Evolutionary conservation across 2,797 vertebrate species (phyloP), one percentile per base, ranked within the genome.

Genomic region (Cossypha polioptera): DNA sequence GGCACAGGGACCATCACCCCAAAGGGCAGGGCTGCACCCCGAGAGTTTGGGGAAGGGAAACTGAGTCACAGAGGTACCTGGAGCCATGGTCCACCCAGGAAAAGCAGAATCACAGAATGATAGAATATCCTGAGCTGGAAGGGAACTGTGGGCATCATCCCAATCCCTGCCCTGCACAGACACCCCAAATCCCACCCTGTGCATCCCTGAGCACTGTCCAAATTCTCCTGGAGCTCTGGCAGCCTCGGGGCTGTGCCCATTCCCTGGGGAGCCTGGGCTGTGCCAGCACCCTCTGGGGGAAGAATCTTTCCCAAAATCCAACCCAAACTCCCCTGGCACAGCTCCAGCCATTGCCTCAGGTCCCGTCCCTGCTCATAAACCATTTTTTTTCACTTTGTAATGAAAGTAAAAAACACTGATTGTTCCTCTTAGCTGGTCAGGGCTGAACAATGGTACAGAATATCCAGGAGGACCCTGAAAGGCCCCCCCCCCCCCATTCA

Each of bases 261-360:
- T 67, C 47, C 53, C 76, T 74, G 75, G 53, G 20, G 5, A 79
- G n/a, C 59, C 51, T 73, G 76, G 1, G 19, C 61, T 53, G 61
- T 74, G 86, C 61, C 29, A 66, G 29, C 21, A 59, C 35, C 17
- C 8, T 73, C 61, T 59, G 40, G 20, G 43, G 21, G 7, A 35
- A 19, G 24, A 61, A 3, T 3, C 7, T 67, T 8, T 7, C 53
- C 53, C 25, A 3, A 47, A 0, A 1, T 6, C 38, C 45, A 40
- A 0, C 12, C 35, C 3, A 1, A 36, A 0, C 16, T 0, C 0
- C 25, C 12, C 47, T 74, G 33, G 0, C 54, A 1, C 21, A 54
- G 17, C 48, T 13, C 48, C 69, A 61, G 16, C 21, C 1, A 0
- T 2, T 61, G 15, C 36, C 21, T 47, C 2, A 0, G 9, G 0